phyloP scores from a whole-genome alignment of 2,113 vertebrate genomes.

The Ginglymostoma cirratum region DNA sequence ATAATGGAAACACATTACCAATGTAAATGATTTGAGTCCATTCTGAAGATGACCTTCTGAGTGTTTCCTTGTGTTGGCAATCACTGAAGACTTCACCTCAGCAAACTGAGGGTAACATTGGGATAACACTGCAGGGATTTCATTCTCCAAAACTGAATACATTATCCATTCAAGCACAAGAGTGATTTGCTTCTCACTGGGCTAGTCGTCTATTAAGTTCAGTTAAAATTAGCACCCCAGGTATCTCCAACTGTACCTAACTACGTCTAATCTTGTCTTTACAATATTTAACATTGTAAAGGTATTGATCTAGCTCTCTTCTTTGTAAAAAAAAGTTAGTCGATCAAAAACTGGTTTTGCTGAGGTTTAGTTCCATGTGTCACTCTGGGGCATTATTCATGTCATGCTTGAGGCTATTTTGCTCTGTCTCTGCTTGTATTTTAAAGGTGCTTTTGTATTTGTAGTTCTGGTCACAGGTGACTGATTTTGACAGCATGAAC shows the following conservation, averaged over 20 bases:
- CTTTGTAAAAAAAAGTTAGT: background rate
- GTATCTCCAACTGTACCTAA: background rate
- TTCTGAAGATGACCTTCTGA: too few relatives aligned
- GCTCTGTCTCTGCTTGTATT: background rate
- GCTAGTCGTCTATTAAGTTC: background rate
- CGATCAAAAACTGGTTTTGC: background rate
- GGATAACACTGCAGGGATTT: too few relatives aligned
- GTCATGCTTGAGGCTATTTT: background rate
- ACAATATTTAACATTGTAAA: background rate
- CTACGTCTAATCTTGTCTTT: background rate
- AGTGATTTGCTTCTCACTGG: background rate
- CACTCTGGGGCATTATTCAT: background rate
- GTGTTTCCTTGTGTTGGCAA: too few relatives aligned
- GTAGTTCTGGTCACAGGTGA: background rate
- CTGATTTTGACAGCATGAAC: background rate
- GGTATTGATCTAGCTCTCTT: background rate
- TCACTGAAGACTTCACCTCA: too few relatives aligned
- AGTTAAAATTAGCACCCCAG: background rate
- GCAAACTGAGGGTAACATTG: too few relatives aligned
- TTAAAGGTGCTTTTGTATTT: background rate
- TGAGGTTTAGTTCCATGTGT: background rate
- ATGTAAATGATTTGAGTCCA: too few relatives aligned
- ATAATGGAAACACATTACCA: too few relatives aligned
- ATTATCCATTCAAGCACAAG: too few relatives aligned
- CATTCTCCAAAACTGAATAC: too few relatives aligned